Evolutionary conservation across 2,888 invertebrate genomes (phyloP), one percentile per base, ranked within the genome.

Genomic region (Resseliella maxima): DNA sequence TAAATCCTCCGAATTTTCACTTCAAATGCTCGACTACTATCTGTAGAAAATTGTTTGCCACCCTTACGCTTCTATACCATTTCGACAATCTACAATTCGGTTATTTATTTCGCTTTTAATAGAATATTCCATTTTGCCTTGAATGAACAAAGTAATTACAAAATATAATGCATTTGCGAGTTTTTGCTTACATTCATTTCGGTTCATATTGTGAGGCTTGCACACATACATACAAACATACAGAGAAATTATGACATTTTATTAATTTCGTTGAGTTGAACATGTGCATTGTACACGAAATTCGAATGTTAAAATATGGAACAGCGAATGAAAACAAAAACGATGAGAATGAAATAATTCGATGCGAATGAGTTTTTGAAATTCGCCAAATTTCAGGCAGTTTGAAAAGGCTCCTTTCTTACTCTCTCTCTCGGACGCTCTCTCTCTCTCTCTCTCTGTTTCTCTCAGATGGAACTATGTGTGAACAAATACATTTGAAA

Each of bases 51-150:
- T 31, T 72, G 31, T 35, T 72, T 31, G 1, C 31, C 31, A 31
- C n/a, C 18, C 72, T 12, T 8, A 31, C 46, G 8, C 46, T n/a
- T n/a, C n/a, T n/a, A n/a, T n/a, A n/a, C n/a, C n/a, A n/a, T n/a
- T n/a, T n/a, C n/a, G n/a, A n/a, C n/a, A n/a, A n/a, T n/a, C n/a
- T n/a, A n/a, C n/a, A n/a, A 50, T 50, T 50, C 15, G 31, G 31
- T 72, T 72, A 72, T 72, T 72, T 72, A 72, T 72, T 31, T 35
- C 72, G 3, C 72, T 72, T 72, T 72, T 72, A 72, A 72, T 72
- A 31, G 72, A 31, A 35, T 72, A 24, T 24, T 59, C 12, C 59
- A 59, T 21, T 8, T 31, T n/a, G 72, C 72, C 27, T 72, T 27
- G 31, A 72, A 72, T 72, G 72, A 72, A 72, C 72, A 72, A 31